A percentile compares a stretch with the other conserved stretches of the same genome.
phyloP scores from a whole-genome alignment of 1,140 invertebrate genomes.

The Drosophila novamexicana region DNA sequence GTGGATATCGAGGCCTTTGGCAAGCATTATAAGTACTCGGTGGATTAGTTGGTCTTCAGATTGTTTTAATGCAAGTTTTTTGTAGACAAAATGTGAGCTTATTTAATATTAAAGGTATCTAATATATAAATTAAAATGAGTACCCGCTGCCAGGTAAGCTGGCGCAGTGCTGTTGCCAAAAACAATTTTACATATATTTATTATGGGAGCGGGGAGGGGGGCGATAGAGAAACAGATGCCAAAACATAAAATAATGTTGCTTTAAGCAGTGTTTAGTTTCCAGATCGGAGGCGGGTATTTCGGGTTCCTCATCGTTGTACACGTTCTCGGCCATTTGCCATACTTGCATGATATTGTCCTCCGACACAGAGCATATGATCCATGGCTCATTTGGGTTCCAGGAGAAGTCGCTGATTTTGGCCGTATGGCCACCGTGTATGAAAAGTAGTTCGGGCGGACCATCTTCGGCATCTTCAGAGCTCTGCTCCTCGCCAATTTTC shows the following conservation, averaged over 20 bases:
- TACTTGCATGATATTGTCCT: slow-evolving; percentile 99
- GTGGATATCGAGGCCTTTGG: slow-evolving; percentile 85
- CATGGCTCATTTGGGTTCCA: slow-evolving; percentile 99
- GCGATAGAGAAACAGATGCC: slow-evolving; percentile 4
- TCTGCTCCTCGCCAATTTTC: slow-evolving; percentile 99
- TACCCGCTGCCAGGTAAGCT: slow-evolving; percentile 44
- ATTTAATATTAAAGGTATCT: slow-evolving; percentile 62
- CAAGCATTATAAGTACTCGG: slow-evolving; percentile 64
- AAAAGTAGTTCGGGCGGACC: slow-evolving; percentile 99
- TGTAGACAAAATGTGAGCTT: slow-evolving; percentile 63
- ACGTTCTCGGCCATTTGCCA: slow-evolving; percentile 99
- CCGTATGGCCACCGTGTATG: slow-evolving; percentile 99
- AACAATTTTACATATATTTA: slow-evolving; percentile 33
- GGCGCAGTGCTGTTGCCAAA: slow-evolving; percentile 45
- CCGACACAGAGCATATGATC: slow-evolving; percentile 99
- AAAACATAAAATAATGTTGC: slow-evolving; percentile 35
- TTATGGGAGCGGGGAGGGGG: slow-evolving; percentile 11
- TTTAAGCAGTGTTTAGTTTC: slow-evolving; percentile 86
- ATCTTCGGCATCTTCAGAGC: slow-evolving; percentile 99
- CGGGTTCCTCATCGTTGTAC: slow-evolving; percentile 99
- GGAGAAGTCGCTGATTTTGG: slow-evolving; percentile 99
- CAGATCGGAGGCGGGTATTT: slow-evolving; percentile 93
- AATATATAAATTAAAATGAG: slow-evolving; percentile 75
- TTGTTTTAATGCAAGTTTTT: slow-evolving; percentile 69
- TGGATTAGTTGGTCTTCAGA: slow-evolving; percentile 66